phyloP scores from a whole-genome alignment of 2,797 vertebrate species.

The Merluccius polli region DNA sequence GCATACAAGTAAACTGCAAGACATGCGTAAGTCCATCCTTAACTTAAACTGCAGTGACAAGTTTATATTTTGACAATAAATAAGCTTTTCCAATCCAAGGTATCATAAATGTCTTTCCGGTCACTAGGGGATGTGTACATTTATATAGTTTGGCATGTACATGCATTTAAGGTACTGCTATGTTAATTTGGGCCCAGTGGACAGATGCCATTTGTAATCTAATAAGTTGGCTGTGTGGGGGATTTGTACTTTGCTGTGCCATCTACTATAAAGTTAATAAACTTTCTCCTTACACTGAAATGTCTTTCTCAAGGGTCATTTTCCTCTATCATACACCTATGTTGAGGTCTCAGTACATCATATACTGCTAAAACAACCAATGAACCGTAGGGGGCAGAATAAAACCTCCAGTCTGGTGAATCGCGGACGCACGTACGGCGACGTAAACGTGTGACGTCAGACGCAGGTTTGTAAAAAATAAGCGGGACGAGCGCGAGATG shows the following conservation, averaged over 20 bases:
- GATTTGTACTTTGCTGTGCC: constrained; percentile 58
- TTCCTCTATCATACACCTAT: neutral
- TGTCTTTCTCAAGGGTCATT: constrained; percentile 1
- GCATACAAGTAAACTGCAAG: constrained; percentile 17
- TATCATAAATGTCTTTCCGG: constrained; percentile 23
- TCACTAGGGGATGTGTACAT: constrained; percentile 27
- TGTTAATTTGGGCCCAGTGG: constrained; percentile 17
- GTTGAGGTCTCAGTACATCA: neutral
- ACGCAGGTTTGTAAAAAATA: constrained; percentile 49
- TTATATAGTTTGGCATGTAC: constrained; percentile 17
- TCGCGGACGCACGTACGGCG: neutral
- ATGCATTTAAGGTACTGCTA: constrained; percentile 41
- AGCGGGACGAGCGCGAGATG: constrained; percentile 28
- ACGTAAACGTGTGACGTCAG: constrained; percentile 48
- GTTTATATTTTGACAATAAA: constrained; percentile 40
- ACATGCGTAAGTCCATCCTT: constrained; percentile 22
- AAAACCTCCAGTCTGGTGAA: neutral
- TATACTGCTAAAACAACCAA: neutral
- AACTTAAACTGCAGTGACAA: constrained; percentile 26
- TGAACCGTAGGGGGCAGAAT: constrained; percentile 34
- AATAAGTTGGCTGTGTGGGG: constrained; percentile 42
- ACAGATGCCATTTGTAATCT: constrained; percentile 59
- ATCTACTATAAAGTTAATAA: constrained; percentile 64
- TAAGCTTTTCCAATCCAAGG: constrained; percentile 15
- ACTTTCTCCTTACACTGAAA: constrained; percentile 26